Base-by-base conservation (phyloP, 2,113 vertebrate genomes). In the Malurus cyaneus region DNA sequence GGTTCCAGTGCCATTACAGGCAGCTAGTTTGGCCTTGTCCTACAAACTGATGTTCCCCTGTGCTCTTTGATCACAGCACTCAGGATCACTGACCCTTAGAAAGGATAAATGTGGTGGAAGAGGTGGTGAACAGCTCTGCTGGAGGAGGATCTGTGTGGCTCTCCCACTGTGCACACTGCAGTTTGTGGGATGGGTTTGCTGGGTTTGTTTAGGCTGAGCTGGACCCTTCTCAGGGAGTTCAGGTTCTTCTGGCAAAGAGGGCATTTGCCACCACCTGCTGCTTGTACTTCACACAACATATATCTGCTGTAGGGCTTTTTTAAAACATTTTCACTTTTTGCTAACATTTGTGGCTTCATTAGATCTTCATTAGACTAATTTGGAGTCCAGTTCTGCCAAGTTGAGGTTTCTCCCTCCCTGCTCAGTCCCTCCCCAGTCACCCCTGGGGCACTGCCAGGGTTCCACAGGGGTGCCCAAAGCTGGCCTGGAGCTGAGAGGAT, bases 351-450 rank as follows among this genome's bases (percentile, higher is more conserved):
- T 12, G 28, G 26, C 76, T 60, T 80, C 42, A 16, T 62, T n/a
- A 39, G 39, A 39, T 39, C 39, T 39, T 39, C 39, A 39, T 39
- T 39, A 39, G 39, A 39, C 39, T 39, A 39, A 39, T 42, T 73
- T 34, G 28, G 69, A 19, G 12, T 54, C 42, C 8, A 14, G 26
- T 26, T 53, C 21, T 4, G 8, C 25, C 32, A 29, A 65, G 54
- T 21, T 77, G n/a, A 60, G 15, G 12, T 69, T 77, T 80, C 52
- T 74, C 32, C 7, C 12, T 80, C 19, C 77, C 6, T 5, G 6
- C 6, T 5, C 26, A 6, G 31, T 41, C 66, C 26, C 24, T 85
- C 62, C 54, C 32, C 47, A 46, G 0, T 9, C 0, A 0, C 31
- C 31, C 54, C 44, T 47, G 54, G 28, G 29, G 14, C 3, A 0